A percentile compares a stretch with the other conserved stretches of the same genome.
These are phyloP conservation scores for Aptenodytes patagonicus DNA, from an alignment of 2,113 vertebrate species.

Conservation along the genomic window DNA sequence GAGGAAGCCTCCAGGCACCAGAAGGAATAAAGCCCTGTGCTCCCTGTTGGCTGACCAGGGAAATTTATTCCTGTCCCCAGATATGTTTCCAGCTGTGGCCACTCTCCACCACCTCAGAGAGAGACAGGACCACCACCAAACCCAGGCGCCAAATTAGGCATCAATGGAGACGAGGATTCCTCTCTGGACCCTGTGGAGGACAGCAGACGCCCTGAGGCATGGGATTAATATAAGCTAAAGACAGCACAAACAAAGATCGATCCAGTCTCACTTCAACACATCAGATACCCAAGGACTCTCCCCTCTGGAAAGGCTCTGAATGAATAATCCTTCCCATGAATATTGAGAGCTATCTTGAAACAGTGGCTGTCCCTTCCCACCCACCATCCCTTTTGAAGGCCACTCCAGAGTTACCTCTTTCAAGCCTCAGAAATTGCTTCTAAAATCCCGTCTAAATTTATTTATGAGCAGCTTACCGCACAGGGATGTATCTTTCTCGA, in stretches of 20 bases:
- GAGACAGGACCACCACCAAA: not conserved
- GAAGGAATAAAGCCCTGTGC: not conserved
- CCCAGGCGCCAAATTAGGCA: not conserved
- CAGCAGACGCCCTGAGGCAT: not conserved
- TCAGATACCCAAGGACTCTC: not conserved
- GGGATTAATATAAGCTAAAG: not conserved
- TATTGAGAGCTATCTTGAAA: not conserved
- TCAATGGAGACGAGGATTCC: not conserved
- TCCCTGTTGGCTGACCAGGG: not conserved
- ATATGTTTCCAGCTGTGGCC: not conserved
- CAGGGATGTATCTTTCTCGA: not conserved
- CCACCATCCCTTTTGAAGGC: conserved; percentile 12
- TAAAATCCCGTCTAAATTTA: not conserved
- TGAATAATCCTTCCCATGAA: conserved; percentile 11
- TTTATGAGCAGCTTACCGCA: not conserved
- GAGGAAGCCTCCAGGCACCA: not conserved
- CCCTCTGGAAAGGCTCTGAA: not conserved
- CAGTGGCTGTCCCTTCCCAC: not conserved
- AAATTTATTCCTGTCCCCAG: not conserved
- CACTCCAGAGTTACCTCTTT: not conserved
- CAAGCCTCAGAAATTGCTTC: conserved; percentile 27
- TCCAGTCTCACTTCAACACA: not conserved
- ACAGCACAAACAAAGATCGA: not conserved
- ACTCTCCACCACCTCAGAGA: not conserved
- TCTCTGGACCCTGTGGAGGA: not conserved